Base-by-base conservation (phyloP, 2,113 vertebrate genomes). In the Sula dactylatra region DNA sequence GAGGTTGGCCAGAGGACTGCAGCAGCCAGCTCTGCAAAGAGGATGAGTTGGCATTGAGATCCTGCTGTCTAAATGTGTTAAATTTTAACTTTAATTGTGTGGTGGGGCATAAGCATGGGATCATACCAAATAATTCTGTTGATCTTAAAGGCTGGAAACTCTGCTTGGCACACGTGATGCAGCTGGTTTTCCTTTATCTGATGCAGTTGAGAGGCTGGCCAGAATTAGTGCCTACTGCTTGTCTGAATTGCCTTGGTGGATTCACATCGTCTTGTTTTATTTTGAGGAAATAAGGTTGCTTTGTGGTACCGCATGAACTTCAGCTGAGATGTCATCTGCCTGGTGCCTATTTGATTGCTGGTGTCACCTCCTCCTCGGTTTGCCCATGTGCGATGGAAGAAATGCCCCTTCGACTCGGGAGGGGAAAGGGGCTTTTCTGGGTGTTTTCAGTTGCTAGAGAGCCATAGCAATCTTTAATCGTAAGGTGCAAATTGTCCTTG, bases 401-500 rank as follows among this genome's bases (percentile, higher is more conserved):
- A 80, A 20, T 2, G 49, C 45, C 76, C 22, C 72, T 56, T 26
- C 29, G 49, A 7, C 38, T 32, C 5, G 9, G 65, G 65, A 42
- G 32, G 32, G 42, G 18, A 72, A 36, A 18, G 47, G 59, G 50
- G 4, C 22, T 76, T 76, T 86, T 82, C 77, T 76, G 78, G 38
- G 55, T 58, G 54, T 80, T 87, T 76, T 50, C 42, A 45, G 78
- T 49, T 88, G 76, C 67, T 78, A 3, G 73, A 94, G 83, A 82
- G 62, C 84, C 0, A 0, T 7, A 19, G 66, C 7, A 2, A 69
- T 93, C 89, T 97, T 91, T 90, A 89, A 95, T 90, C 89, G 82
- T 56, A 25, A 80, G 86, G 89, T 90, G 95, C 93, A 91, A 95
- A 93, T 93, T 85, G 78, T 73, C 70, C 8, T 2, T 56, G 54